These are phyloP conservation scores for Pomatostomus ruficeps DNA, from an alignment of 2,113 vertebrate genomes.

Conservation along the genomic window DNA sequence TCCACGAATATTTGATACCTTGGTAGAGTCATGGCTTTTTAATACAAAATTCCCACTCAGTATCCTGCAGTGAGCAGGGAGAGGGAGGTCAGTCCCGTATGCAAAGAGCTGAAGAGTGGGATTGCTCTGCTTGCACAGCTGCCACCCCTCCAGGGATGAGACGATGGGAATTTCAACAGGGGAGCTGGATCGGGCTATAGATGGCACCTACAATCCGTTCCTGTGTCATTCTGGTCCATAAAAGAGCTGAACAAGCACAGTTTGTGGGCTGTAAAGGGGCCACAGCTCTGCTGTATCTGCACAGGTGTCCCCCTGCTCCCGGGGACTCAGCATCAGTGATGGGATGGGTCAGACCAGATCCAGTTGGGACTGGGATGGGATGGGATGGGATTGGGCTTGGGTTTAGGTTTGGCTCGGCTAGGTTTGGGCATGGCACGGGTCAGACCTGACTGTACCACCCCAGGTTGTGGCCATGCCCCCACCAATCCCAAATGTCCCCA, in stretches of 20 bases:
- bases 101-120: not conserved
- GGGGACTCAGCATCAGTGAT: not conserved
- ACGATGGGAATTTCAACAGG: not conserved
- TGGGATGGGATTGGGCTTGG: not conserved
- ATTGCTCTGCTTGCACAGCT: not conserved
- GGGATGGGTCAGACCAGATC: not conserved
- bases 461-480: not conserved
- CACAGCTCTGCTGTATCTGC: not conserved
- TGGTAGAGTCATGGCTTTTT: not conserved
- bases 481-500: not conserved
- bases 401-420: not conserved
- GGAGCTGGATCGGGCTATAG: not conserved
- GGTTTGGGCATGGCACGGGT: not conserved
- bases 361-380: not conserved
- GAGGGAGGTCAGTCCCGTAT: not conserved
- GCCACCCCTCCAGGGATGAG: not conserved
- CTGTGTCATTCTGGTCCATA: not conserved
- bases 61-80: not conserved
- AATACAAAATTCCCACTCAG: not conserved
- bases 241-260: not conserved
- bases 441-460: no score
- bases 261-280: not conserved
- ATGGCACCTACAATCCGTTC: rapidly evolving
- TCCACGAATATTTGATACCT: not conserved
- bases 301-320: rapidly evolving